Evolutionary conservation across 2,113 vertebrate genomes (phyloP).

Genomic region (Callionymus lyra): DNA sequence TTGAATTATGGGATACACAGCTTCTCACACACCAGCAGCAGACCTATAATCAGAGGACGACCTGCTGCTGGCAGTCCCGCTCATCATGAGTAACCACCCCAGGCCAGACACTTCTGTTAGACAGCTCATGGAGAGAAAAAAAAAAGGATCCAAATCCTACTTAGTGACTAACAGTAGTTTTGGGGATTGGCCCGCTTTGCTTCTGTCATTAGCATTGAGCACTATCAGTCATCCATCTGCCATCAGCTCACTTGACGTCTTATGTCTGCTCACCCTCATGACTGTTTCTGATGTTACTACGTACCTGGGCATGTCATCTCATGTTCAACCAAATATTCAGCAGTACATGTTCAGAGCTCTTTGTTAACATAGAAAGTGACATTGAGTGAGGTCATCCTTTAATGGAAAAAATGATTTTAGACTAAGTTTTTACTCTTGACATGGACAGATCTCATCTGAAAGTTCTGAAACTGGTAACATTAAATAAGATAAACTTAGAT

Average conservation of each 20-base stretch:
- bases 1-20: too few relatives aligned
- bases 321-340: constrained; percentile 1
- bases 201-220: constrained; percentile 53
- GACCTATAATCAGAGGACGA: constrained; percentile 32
- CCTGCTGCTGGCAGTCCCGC: constrained; percentile 24
- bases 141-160: constrained; percentile 33
- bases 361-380: too few relatives aligned
- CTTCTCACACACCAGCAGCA: constrained; percentile 27
- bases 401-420: too few relatives aligned
- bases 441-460: too few relatives aligned
- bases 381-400: too few relatives aligned
- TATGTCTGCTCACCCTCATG: constrained; percentile 38
- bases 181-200: constrained; percentile 21
- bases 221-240: constrained; percentile 48
- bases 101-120: constrained; percentile 41
- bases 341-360: too few relatives aligned
- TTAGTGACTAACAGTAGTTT: constrained; percentile 37
- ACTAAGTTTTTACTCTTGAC: too few relatives aligned
- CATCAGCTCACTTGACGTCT: constrained; percentile 48
- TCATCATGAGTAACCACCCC: constrained; percentile 45
- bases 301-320: constrained; percentile 22
- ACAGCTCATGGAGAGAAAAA: constrained; percentile 9
- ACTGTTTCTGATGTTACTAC: constrained; percentile 31
- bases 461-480: too few relatives aligned
- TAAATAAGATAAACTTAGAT: too few relatives aligned